Percentiles rank a stretch among this genome's conserved stretches.
These are phyloP conservation scores for Troides oblongomaculatus DNA, from an alignment of 2,888 invertebrate genomes.

Conservation along the genomic window DNA sequence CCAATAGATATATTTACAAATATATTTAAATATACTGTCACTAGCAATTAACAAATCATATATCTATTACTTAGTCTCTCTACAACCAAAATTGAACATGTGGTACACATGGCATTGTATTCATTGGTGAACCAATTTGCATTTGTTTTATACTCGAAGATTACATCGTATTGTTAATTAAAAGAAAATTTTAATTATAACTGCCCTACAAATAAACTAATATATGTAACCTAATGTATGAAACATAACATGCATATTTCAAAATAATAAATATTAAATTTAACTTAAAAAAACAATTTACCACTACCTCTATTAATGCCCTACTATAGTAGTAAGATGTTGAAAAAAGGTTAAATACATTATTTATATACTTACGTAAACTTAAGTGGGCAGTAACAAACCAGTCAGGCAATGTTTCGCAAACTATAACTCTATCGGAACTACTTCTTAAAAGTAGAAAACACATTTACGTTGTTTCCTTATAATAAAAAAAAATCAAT, in stretches of 20 bases:
- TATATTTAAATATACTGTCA: background rate
- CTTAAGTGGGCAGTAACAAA: constrained; percentile 32
- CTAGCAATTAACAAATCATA: background rate
- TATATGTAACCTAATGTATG: no score
- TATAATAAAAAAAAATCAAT: constrained; percentile 2
- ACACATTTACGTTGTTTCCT: background rate
- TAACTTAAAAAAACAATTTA: no score
- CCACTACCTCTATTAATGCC: background rate
- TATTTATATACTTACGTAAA: constrained; percentile 29
- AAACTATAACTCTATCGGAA: constrained; percentile 26
- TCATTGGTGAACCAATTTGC: constrained; percentile 52
- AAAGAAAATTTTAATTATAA: background rate
- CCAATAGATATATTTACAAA: no score
- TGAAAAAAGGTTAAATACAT: constrained; percentile 11
- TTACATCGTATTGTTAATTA: background rate
- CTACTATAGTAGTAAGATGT: background rate
- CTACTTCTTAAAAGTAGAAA: constrained; percentile 7
- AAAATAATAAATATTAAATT: no score
- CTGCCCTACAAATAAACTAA: no score
- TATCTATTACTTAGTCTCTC: constrained; percentile 42
- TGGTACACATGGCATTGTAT: constrained; percentile 49
- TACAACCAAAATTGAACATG: constrained; percentile 55
- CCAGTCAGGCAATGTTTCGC: constrained; percentile 28
- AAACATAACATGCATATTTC: no score
- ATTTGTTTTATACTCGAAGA: background rate